Evolutionary conservation across 2,888 invertebrate genomes (phyloP).

Genomic region (Eueremaeus valkanovi): DNA sequence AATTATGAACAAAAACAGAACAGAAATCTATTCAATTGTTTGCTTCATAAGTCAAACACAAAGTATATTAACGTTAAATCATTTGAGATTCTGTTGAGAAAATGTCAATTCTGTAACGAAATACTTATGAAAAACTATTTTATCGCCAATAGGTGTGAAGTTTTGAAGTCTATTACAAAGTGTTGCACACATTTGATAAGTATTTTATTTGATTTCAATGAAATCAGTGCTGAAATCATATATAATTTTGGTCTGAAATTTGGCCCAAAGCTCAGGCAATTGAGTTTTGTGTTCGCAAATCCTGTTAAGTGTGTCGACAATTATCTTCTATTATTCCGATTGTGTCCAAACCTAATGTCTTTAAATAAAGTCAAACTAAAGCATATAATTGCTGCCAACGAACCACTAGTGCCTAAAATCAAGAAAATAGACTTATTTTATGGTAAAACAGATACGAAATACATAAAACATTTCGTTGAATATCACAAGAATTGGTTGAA

Average conservation of each 20-base stretch:
- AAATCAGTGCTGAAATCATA: slow-evolving; percentile 1
- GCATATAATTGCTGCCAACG: not conserved
- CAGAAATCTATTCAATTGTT: not conserved
- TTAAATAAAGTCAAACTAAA: slow-evolving; percentile 10
- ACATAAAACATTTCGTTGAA: not conserved
- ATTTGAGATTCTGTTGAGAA: not conserved
- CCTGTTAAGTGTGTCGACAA: not conserved
- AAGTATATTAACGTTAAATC: not conserved
- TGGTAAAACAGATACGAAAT: slow-evolving; percentile 16
- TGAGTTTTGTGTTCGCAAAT: not conserved
- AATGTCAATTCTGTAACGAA: not conserved
- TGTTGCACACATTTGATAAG: not conserved
- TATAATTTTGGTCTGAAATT: slow-evolving; percentile 1
- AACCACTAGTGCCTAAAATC: slow-evolving; percentile 8
- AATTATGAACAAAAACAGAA: not conserved
- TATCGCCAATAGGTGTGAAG: not conserved
- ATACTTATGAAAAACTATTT: not conserved
- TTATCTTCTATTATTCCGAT: not conserved
- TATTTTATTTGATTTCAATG: slow-evolving; percentile 22
- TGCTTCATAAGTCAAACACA: not conserved
- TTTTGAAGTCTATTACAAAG: not conserved
- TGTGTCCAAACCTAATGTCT: not conserved
- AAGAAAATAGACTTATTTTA: not conserved
- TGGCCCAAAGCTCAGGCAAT: not conserved
- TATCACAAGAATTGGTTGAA: not conserved